Percentiles rank a stretch among this genome's conserved stretches.
These are phyloP conservation scores for Protonibea diacanthus DNA, from an alignment of 2,797 vertebrate genomes.

Conservation along the genomic window DNA sequence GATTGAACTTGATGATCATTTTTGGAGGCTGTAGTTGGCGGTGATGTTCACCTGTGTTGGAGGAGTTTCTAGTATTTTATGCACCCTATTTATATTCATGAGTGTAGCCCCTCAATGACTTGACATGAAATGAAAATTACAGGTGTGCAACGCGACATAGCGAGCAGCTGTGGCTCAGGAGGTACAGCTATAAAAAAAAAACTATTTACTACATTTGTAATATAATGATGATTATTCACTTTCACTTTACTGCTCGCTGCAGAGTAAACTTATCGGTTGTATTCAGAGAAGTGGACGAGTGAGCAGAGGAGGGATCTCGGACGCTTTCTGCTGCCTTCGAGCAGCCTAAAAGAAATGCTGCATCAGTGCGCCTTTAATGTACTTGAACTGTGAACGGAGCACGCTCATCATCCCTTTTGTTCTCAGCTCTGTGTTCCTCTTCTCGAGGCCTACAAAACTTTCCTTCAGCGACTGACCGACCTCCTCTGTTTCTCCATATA, in stretches of 20 bases:
- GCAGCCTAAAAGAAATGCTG: background rate
- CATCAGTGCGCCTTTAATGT: background rate
- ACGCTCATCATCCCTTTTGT: constrained; percentile 10
- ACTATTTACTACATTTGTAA: background rate
- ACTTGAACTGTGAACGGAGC: constrained; percentile 9
- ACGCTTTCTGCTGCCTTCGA: background rate
- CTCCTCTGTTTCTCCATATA: constrained; percentile 3
- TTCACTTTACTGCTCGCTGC: background rate
- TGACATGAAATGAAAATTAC: background rate
- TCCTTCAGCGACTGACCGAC: too few species aligned
- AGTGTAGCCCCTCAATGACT: background rate
- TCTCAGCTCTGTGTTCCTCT: background rate
- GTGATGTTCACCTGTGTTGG: background rate
- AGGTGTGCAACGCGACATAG: background rate
- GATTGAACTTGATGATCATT: background rate
- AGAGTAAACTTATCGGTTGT: background rate
- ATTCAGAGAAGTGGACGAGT: background rate
- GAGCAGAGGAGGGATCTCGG: background rate
- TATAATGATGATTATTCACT: background rate
- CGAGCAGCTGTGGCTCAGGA: background rate
- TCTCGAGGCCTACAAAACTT: constrained; percentile 11
- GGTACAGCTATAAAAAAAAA: background rate
- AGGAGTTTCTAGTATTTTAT: background rate
- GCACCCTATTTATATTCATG: background rate
- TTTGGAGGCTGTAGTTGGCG: background rate